Conservation (phyloP, 2,888 invertebrate genomes). For the Hypsopygia costalis region DNA sequence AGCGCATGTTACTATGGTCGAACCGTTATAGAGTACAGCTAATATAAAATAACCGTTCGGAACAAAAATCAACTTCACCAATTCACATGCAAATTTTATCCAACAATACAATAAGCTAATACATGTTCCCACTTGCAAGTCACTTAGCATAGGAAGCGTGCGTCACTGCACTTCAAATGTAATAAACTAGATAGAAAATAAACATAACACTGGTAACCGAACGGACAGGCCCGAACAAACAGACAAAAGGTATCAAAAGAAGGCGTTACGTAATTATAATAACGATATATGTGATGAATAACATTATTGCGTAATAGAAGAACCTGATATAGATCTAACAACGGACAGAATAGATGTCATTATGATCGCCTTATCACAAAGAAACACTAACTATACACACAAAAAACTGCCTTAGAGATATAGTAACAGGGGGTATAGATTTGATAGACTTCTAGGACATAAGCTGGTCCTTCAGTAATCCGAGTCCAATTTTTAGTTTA, state of each 20-base stretch:
- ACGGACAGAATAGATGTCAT: conserved; percentile 24
- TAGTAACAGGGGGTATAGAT: too few species aligned
- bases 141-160: conserved; percentile 60
- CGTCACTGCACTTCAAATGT: conserved; percentile 35
- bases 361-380: too few species aligned
- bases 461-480: too few species aligned
- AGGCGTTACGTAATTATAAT: conserved; percentile 61
- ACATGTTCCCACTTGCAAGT: conserved; percentile 13
- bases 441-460: too few species aligned
- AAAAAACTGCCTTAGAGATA: too few species aligned
- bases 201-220: conserved; percentile 46
- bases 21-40: too few species aligned
- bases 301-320: conserved; percentile 47
- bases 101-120: conserved; percentile 35
- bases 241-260: conserved; percentile 61
- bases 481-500: too few species aligned
- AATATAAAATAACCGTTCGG: neutral
- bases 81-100: conserved; percentile 45
- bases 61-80: conserved; percentile 7
- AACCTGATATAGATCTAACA: conserved; percentile 32
- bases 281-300: conserved; percentile 47
- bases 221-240: conserved; percentile 41
- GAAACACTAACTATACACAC: too few species aligned
- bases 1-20: too few species aligned
- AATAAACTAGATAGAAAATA: conserved; percentile 54